Conservation (phyloP, 2,888 invertebrate genomes). For the Drosophila prolongata region DNA sequence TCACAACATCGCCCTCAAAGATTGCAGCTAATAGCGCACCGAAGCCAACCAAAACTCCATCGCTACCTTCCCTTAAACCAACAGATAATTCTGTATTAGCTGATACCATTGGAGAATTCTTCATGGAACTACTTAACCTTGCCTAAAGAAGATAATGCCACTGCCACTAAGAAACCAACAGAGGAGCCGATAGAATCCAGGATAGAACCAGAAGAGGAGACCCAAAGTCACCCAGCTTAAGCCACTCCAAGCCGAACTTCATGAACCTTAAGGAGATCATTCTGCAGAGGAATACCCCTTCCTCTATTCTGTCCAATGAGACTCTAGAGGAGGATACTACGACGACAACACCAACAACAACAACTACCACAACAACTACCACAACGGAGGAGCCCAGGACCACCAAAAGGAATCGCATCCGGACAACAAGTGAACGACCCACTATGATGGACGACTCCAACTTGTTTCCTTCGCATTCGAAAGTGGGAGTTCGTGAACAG, state of each 20-base stretch:
- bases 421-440: slow-evolving; percentile 65
- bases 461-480: slow-evolving; percentile 83
- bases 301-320: slow-evolving; percentile 33
- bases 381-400: slow-evolving; percentile 48
- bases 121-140: slow-evolving; percentile 82
- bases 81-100: slow-evolving; percentile 76
- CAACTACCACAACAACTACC: slow-evolving; percentile 42
- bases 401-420: slow-evolving; percentile 71
- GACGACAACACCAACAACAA: slow-evolving; percentile 26
- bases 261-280: slow-evolving; percentile 84
- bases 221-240: background rate
- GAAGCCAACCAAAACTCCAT: slow-evolving; percentile 31
- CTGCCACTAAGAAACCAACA: slow-evolving; percentile 28
- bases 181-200: slow-evolving; percentile 86
- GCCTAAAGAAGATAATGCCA: slow-evolving; percentile 72
- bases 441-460: slow-evolving; percentile 82
- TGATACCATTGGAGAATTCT: slow-evolving; percentile 82
- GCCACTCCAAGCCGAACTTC: slow-evolving; percentile 78
- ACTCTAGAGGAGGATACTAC: slow-evolving; percentile 7
- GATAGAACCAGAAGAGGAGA: slow-evolving; percentile 87
- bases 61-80: slow-evolving; percentile 26
- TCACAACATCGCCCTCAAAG: slow-evolving; percentile 35
- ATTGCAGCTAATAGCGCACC: slow-evolving; percentile 7
- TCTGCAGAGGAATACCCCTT: slow-evolving; percentile 73
- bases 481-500: slow-evolving; percentile 87